Conservation (phyloP, 2,113 vertebrate species). For the Bungarus multicinctus region DNA sequence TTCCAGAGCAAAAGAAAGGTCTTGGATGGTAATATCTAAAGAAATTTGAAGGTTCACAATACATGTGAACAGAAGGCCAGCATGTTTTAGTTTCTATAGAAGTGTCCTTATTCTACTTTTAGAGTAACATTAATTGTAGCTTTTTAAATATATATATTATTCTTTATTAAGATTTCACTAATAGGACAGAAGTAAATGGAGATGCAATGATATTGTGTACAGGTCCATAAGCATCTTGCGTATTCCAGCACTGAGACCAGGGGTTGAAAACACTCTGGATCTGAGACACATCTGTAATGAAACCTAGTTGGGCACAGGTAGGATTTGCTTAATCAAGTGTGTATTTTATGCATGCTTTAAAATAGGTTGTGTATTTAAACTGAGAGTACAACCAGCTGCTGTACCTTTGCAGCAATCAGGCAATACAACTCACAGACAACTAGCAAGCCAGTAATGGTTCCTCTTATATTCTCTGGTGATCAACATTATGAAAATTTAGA, state of each 20-base stretch:
- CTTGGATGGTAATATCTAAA: background rate
- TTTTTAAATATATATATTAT: background rate
- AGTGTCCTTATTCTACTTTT: background rate
- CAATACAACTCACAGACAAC: background rate
- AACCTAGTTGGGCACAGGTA: constrained; percentile 23
- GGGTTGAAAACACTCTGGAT: background rate
- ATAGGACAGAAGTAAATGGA: background rate
- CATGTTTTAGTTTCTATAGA: background rate
- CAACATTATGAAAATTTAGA: background rate
- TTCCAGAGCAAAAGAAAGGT: background rate
- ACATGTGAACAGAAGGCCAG: background rate
- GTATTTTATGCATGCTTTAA: constrained; percentile 15
- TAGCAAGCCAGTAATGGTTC: background rate
- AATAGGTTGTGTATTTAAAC: constrained; percentile 21
- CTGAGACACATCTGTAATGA: background rate
- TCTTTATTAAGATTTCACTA: background rate
- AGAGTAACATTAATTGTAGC: background rate
- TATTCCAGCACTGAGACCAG: background rate
- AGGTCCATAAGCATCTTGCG: background rate
- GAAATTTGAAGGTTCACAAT: background rate
- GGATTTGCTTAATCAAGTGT: constrained; percentile 4
- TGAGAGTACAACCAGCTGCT: constrained; percentile 32
- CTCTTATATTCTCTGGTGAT: background rate
- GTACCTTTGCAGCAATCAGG: constrained; percentile 32
- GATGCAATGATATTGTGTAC: background rate